Evolutionary conservation across 1,140 invertebrate genomes (phyloP), one percentile per base, ranked within the genome.

Genomic region (Sipha flava): DNA sequence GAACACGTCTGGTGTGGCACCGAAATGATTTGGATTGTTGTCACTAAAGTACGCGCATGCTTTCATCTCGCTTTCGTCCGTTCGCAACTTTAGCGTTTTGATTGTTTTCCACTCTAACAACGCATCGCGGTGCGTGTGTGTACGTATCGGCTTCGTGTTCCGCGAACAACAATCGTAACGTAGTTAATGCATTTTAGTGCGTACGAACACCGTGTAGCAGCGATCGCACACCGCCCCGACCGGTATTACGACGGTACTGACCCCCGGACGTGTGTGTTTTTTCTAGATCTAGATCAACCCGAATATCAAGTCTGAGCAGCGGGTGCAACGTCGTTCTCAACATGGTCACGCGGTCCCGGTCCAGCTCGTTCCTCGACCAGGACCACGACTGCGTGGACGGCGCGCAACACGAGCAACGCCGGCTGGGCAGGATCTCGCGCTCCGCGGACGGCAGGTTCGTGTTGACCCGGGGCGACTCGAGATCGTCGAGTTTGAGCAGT

Each of bases 201-300:
- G 40, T 12, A 6, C 40, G 14, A 43, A 6, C 9, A 9, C 3
- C 3, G 14, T 12, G 40, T 6, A 43, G 10, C 40, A 10, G 10
- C 9, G n/a, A n/a, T n/a, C n/a, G n/a, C n/a, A n/a, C n/a, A n/a
- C n/a, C n/a, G n/a, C n/a, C n/a, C n/a, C n/a, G n/a, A 40, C 37
- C 37, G 37, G 5, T 40, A 10, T 40, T 40, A 10, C 10, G 37
- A 6, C 5, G 4, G 5, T 40, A 10, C 37, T 40, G n/a, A 40
- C 37, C 37, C 4, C 37, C 37, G 4, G 10, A 6, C 37, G 37
- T 40, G 37, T 40, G 37, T 37, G 21, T n/a, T 40, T 82, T 79
- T 68, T 83, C 84, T 88, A 94, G 93, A 93, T 90, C 91, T 93
- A 92, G 93, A 91, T 90, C 93, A 92, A 90, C 93, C 93, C 88